Conservation (phyloP, 2,113 vertebrate species). For the Pelmatolapia mariae region DNA sequence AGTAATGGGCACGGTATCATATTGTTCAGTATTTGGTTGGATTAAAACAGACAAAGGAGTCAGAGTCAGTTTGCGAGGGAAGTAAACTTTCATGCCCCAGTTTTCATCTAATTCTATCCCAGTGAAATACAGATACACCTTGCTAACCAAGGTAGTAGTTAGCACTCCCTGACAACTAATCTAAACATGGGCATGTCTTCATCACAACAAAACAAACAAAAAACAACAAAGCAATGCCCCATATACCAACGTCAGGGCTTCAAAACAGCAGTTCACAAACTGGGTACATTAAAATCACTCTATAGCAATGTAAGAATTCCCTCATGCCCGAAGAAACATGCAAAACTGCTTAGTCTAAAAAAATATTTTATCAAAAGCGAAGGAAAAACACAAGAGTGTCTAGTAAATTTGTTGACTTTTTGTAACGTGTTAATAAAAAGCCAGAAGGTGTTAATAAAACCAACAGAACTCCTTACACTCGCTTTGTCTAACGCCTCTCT, state of each 20-base stretch:
- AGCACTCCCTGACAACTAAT: not conserved
- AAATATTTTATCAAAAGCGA: not conserved
- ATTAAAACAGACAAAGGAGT: not conserved
- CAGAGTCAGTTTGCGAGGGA: not conserved
- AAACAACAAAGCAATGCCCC: not conserved
- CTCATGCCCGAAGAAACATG: not conserved
- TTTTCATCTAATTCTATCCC: not conserved
- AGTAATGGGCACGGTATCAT: not conserved
- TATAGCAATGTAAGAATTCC: not conserved
- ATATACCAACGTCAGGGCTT: rapidly evolving
- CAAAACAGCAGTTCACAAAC: not conserved
- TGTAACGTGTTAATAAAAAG: not conserved
- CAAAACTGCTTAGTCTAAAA: not conserved
- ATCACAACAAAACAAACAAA: not conserved
- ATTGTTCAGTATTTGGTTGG: not conserved
- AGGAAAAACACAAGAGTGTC: not conserved
- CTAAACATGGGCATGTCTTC: not conserved
- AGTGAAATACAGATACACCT: not conserved
- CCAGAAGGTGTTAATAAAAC: not conserved
- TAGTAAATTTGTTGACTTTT: not conserved
- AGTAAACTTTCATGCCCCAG: not conserved
- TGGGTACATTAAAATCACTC: not conserved
- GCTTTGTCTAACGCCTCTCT: not conserved
- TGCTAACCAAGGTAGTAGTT: not conserved
- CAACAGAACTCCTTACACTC: not conserved